Conservation (phyloP, 92 coral and sea anemone genomes). For the Scolanthus callimorphus region DNA sequence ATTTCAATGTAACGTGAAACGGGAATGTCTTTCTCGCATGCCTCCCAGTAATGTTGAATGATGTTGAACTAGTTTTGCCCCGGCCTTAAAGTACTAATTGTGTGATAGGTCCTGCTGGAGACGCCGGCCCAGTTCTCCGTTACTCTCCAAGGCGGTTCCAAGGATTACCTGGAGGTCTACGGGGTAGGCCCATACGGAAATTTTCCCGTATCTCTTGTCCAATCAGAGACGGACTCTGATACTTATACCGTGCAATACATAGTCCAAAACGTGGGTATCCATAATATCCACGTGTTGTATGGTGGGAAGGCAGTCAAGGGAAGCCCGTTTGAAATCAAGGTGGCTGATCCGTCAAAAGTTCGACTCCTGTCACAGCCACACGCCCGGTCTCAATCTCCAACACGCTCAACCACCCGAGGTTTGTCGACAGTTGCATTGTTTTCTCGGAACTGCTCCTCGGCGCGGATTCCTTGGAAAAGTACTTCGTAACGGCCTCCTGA, state of each 20-base stretch:
- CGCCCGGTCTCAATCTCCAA: no score
- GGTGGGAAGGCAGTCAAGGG: conserved; percentile 81
- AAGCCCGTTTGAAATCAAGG: conserved; percentile 89
- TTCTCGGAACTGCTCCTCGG: no score
- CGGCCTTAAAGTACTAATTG: no score
- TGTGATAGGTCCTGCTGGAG: no score
- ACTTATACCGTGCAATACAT: conserved; percentile 81
- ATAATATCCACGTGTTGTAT: conserved; percentile 80
- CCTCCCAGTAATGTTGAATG: no score
- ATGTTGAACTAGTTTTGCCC: no score
- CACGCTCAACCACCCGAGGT: no score
- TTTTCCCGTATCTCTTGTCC: conserved; percentile 72
- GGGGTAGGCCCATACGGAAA: conserved; percentile 93
- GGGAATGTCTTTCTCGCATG: no score
- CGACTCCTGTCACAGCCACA: background rate
- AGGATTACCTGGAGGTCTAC: conserved; percentile 77
- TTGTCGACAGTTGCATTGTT: no score
- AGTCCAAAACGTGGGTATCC: conserved; percentile 76
- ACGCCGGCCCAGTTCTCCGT: conserved; percentile 76
- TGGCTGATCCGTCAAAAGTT: conserved; percentile 35
- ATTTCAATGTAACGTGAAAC: no score
- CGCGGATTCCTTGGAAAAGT: no score
- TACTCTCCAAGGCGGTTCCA: conserved; percentile 84
- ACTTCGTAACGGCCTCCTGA: no score
- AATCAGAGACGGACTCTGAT: conserved; percentile 73